These are phyloP conservation scores for Urocolius indicus DNA, from an alignment of 2,113 vertebrate genomes.

Conservation along the genomic window DNA sequence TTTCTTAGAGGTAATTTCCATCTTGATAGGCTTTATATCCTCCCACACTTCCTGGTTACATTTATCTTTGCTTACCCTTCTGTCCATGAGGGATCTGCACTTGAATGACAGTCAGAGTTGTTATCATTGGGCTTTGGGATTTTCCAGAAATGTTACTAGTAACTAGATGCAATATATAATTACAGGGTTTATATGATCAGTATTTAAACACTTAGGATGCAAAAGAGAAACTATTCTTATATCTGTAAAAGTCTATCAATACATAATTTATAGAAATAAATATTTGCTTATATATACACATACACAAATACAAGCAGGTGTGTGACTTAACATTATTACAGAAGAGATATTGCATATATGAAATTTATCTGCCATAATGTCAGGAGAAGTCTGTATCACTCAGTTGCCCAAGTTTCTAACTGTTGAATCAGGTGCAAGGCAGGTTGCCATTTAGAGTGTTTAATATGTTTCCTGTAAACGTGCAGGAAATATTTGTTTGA, in stretches of 20 bases:
- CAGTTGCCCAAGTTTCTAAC: not conserved
- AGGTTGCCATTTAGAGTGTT: slow-evolving; percentile 68
- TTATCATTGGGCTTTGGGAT: not conserved
- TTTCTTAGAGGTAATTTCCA: not conserved
- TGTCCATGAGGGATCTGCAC: not conserved
- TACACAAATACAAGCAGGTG: not conserved
- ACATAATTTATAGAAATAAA: not conserved
- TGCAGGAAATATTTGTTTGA: slow-evolving; percentile 78
- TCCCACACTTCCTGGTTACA: not conserved
- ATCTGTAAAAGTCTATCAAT: not conserved
- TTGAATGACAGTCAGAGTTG: not conserved
- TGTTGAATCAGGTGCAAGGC: slow-evolving; percentile 50
- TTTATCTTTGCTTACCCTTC: not conserved
- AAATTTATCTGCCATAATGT: not conserved
- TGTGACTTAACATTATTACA: not conserved
- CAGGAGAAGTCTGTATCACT: not conserved
- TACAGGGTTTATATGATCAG: not conserved
- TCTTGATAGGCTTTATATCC: not conserved
- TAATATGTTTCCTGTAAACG: slow-evolving; percentile 76
- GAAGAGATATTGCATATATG: not conserved
- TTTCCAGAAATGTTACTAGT: not conserved
- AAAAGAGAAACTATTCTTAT: not conserved
- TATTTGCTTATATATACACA: not conserved
- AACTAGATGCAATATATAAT: not conserved
- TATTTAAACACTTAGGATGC: not conserved